Conservation (phyloP, 2,888 invertebrate species). For the Abscondita cerata region DNA sequence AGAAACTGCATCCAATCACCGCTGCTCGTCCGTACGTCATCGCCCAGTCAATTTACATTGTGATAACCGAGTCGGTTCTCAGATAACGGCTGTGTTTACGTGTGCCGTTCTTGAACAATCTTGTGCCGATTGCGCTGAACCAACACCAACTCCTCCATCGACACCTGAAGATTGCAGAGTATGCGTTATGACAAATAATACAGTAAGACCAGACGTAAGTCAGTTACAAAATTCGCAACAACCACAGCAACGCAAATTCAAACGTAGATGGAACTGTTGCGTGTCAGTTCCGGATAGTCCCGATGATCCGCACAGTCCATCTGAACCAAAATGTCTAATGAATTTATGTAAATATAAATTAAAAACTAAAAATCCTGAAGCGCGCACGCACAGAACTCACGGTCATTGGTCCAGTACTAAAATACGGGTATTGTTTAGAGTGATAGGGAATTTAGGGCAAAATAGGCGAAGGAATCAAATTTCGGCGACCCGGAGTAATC, state of each 20-base stretch:
- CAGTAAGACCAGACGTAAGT: constrained; percentile 48
- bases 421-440: constrained; percentile 56
- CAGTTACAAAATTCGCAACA: constrained; percentile 24
- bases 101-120: constrained; percentile 64
- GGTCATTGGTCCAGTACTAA: constrained; percentile 59
- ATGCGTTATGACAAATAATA: constrained; percentile 48
- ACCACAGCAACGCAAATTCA: constrained; percentile 48
- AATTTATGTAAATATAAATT: constrained; percentile 54
- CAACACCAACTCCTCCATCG: constrained; percentile 59
- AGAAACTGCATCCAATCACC: constrained; percentile 27
- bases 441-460: constrained; percentile 48
- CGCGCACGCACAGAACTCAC: constrained; percentile 48
- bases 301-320: constrained; percentile 62
- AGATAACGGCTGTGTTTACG: constrained; percentile 53
- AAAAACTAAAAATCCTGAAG: constrained; percentile 46
- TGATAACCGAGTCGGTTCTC: constrained; percentile 50
- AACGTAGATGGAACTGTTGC: constrained; percentile 67
- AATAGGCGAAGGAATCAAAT: constrained; percentile 35
- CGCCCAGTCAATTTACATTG: constrained; percentile 58
- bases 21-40: constrained; percentile 35
- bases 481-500: constrained; percentile 52
- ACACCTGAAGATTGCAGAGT: constrained; percentile 56
- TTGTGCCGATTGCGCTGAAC: constrained; percentile 55
- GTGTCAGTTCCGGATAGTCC: constrained; percentile 66
- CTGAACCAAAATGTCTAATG: constrained; percentile 55